Conservation (phyloP, 2,888 invertebrate genomes). For the Trileptium ribeirensis region DNA sequence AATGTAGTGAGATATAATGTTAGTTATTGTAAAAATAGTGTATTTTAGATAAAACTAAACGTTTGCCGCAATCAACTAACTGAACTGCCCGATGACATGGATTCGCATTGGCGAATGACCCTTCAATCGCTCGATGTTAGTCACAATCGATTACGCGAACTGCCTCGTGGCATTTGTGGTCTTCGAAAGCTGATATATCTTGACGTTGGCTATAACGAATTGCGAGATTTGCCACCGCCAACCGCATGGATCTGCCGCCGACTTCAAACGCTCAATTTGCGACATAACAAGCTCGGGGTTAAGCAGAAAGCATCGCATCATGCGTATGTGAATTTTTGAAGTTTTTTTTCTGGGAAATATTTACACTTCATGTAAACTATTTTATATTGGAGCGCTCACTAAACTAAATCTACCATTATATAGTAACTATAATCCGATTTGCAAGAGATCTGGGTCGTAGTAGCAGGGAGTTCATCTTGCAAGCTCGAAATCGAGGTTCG, state of each 20-base stretch:
- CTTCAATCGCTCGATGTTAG: neutral
- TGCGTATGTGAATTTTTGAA: too few species aligned
- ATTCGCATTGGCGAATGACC: neutral
- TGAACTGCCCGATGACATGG: neutral
- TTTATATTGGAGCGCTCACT: too few species aligned
- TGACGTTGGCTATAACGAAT: neutral
- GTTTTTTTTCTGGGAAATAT: too few species aligned
- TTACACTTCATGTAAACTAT: too few species aligned
- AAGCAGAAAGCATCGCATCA: neutral
- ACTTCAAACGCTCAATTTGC: conserved; percentile 8
- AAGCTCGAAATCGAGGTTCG: too few species aligned
- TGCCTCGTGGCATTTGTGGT: neutral
- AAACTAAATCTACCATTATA: too few species aligned
- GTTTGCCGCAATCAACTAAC: neutral
- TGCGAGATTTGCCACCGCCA: neutral
- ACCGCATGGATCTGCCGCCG: neutral
- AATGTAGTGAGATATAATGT: too few species aligned
- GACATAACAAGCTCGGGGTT: neutral
- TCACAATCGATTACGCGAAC: neutral
- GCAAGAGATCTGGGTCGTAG: too few species aligned
- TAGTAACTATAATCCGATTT: too few species aligned
- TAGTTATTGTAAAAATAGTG: neutral
- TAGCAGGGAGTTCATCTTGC: too few species aligned
- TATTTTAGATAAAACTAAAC: neutral
- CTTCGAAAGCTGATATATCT: neutral